phyloP scores from a whole-genome alignment of 2,113 vertebrate genomes.

The Oxyura jamaicensis region DNA sequence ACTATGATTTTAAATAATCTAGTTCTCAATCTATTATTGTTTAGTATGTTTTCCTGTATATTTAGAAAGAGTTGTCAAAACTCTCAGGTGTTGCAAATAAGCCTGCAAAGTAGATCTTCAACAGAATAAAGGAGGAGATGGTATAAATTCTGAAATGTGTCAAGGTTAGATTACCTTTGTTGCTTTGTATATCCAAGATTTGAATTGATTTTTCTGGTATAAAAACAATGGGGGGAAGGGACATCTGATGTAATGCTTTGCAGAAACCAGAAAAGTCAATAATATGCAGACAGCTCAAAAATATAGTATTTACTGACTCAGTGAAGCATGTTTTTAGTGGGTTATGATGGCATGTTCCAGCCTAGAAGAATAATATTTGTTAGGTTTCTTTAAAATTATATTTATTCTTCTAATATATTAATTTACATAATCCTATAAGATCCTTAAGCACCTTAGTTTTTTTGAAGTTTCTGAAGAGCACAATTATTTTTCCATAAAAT shows the following conservation, averaged over 20 bases:
- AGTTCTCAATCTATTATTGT: neutral
- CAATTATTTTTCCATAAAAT: neutral
- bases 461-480: neutral
- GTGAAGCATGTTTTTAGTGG: neutral
- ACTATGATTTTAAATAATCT: neutral
- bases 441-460: neutral
- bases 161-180: conserved; percentile 23
- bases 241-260: conserved; percentile 39
- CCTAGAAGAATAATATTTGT: neutral
- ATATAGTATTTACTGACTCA: conserved; percentile 25
- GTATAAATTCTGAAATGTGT: conserved; percentile 10
- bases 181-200: conserved; percentile 45
- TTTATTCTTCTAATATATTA: neutral
- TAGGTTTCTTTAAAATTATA: neutral
- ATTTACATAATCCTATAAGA: neutral
- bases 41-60: conserved; percentile 11
- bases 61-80: conserved; percentile 43
- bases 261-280: conserved; percentile 40
- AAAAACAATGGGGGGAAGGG: conserved; percentile 34
- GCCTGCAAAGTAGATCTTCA: conserved; percentile 19
- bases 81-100: conserved; percentile 25
- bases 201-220: conserved; percentile 57
- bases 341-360: neutral
- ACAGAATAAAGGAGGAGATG: neutral
- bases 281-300: conserved; percentile 37